Evolutionary conservation across 2,113 vertebrate genomes (phyloP).

Genomic region (Lamprologus sp.): DNA sequence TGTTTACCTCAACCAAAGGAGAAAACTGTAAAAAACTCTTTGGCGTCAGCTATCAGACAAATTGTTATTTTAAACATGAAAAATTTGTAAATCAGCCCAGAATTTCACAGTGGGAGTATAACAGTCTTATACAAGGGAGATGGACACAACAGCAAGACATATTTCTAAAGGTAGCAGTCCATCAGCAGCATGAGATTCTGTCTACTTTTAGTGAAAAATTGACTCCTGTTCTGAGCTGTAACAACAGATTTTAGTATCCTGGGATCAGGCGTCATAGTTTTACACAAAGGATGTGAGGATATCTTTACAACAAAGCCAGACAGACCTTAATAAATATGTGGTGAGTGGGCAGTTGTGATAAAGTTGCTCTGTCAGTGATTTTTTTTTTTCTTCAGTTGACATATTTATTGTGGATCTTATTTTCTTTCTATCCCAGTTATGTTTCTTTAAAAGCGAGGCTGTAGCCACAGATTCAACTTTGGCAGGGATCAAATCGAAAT

Average conservation of each 20-base stretch:
- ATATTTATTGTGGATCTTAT: background rate
- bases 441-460: background rate
- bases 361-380: background rate
- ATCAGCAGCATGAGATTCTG: background rate
- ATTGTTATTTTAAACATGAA: background rate
- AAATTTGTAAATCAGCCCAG: background rate
- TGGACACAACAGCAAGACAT: background rate
- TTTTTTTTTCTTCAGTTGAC: background rate
- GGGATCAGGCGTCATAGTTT: background rate
- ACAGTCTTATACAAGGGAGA: background rate
- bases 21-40: background rate
- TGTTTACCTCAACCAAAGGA: background rate
- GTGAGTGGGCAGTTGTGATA: background rate
- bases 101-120: background rate
- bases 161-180: background rate
- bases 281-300: background rate
- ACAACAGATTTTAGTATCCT: background rate
- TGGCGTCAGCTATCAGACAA: fast-evolving
- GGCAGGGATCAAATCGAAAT: background rate
- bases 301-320: background rate
- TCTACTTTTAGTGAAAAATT: background rate
- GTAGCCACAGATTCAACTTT: background rate
- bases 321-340: background rate
- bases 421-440: background rate
- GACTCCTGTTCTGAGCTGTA: background rate